Conservation (phyloP, 2,113 vertebrate species). For the Ovibos moschatus region DNA sequence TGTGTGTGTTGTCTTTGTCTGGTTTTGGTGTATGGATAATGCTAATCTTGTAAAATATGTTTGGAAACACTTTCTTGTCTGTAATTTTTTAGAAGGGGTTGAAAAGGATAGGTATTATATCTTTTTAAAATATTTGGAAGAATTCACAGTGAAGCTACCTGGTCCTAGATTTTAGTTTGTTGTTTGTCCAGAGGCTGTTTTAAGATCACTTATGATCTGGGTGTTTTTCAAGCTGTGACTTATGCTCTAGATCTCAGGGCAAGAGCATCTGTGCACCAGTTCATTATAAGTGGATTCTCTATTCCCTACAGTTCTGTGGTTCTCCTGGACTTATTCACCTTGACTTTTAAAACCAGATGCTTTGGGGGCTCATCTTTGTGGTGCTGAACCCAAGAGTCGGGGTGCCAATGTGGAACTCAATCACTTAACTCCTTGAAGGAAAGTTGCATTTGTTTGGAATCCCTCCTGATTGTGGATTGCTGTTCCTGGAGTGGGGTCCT, state of each 20-base stretch:
- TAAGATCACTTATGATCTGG: background rate
- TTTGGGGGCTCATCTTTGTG: background rate
- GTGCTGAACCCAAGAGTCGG: background rate
- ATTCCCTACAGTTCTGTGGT: background rate
- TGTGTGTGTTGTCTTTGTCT: background rate
- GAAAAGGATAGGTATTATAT: background rate
- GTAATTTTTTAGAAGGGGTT: background rate
- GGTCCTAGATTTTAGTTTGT: background rate
- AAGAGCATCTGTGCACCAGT: background rate
- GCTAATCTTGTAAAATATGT: background rate
- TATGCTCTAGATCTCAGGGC: background rate
- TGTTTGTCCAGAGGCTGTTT: background rate
- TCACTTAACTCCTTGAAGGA: background rate
- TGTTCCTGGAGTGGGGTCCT: background rate
- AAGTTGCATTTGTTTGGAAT: background rate
- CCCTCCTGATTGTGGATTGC: background rate
- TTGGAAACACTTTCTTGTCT: background rate
- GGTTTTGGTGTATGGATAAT: background rate
- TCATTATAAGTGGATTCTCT: background rate
- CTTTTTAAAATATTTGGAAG: background rate
- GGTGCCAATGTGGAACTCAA: background rate
- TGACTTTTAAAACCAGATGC: background rate
- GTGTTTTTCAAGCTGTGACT: background rate
- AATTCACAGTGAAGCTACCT: background rate
- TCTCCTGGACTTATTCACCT: background rate